Percentiles rank a stretch among this genome's conserved stretches.
These are phyloP conservation scores for Xiphorhynchus erythropygius DNA, from an alignment of 2,797 vertebrate species.

Conservation along the genomic window DNA sequence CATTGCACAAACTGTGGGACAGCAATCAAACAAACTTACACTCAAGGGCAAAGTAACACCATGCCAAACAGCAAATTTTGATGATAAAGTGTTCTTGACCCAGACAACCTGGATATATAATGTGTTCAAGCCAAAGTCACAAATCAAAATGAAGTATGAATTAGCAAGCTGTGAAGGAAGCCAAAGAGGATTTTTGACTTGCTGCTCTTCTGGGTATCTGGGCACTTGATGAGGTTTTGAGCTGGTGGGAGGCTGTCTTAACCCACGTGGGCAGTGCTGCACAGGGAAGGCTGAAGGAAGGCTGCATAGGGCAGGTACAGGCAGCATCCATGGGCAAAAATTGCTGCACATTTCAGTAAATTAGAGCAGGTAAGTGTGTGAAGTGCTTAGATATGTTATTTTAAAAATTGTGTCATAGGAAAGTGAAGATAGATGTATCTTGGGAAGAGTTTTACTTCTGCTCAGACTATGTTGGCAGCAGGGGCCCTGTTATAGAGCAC, in stretches of 20 bases:
- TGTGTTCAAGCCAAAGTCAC: background rate
- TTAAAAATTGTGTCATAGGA: background rate
- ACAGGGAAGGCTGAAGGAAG: background rate
- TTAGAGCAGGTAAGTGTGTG: background rate
- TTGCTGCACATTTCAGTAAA: background rate
- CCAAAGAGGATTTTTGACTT: background rate
- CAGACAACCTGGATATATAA: background rate
- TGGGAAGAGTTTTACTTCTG: background rate
- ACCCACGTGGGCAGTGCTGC: background rate
- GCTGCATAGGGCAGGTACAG: background rate
- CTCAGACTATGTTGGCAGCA: background rate
- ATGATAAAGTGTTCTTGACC: background rate
- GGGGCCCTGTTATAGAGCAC: background rate
- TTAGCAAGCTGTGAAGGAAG: background rate
- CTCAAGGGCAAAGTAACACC: background rate
- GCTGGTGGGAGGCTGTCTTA: background rate
- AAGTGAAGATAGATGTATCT: background rate
- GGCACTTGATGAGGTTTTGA: background rate
- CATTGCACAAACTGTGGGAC: background rate
- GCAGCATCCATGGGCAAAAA: fast-evolving
- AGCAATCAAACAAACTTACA: background rate
- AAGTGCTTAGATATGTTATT: background rate
- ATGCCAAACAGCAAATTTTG: background rate
- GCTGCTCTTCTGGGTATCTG: background rate
- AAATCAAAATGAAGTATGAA: background rate